These are phyloP conservation scores for Apodemus speciosus DNA, from an alignment of 2,113 vertebrate genomes.

Conservation along the genomic window DNA sequence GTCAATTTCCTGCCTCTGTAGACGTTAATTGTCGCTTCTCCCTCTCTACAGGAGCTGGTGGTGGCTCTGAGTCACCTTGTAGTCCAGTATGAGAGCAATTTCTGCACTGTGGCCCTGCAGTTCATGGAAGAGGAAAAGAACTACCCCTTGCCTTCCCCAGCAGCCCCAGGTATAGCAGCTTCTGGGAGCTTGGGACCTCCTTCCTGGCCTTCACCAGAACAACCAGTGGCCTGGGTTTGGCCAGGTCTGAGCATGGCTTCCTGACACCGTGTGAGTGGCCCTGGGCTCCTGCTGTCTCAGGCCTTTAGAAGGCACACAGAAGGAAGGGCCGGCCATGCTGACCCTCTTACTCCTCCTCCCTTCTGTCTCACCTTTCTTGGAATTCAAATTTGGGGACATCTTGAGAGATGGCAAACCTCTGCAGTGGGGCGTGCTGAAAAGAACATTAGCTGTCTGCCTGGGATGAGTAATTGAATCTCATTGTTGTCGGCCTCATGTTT, in stretches of 20 bases:
- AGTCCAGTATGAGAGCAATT: constrained; percentile 98
- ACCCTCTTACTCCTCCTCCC: not conserved
- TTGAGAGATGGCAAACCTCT: not conserved
- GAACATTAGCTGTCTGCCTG: not conserved
- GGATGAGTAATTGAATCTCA: not conserved
- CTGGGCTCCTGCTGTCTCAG: not conserved
- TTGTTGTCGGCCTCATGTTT: not conserved
- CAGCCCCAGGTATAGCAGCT: constrained; percentile 87
- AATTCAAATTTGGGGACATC: not conserved
- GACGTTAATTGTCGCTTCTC: not conserved
- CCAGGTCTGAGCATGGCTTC: not conserved
- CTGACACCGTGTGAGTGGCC: not conserved
- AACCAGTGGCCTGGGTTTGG: fast-evolving
- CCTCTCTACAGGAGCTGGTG: constrained; percentile 92
- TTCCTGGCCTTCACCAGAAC: not conserved
- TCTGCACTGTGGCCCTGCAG: constrained; percentile 97
- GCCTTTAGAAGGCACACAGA: not conserved
- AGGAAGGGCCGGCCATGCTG: not conserved
- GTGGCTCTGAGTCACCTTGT: constrained; percentile 98
- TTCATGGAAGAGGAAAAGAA: constrained; percentile 99
- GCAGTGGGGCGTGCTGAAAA: not conserved
- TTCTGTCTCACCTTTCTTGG: constrained; percentile 21
- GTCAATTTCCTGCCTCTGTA: fast-evolving
- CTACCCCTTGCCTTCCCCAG: constrained; percentile 93
- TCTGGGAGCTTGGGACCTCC: not conserved